Conservation (phyloP, 2,888 invertebrate genomes). For the Actias luna region DNA sequence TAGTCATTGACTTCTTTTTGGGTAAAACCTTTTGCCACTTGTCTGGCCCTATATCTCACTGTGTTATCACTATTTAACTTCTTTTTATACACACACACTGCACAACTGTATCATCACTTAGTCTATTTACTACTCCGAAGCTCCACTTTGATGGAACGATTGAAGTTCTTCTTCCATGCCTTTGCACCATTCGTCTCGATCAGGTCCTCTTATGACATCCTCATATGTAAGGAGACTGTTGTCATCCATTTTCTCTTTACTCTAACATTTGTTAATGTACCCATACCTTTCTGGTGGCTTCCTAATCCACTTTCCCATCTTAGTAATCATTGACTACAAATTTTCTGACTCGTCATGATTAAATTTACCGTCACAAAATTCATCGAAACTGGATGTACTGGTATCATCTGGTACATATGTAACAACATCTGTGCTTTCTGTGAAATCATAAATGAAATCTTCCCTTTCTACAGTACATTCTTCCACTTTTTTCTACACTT, state of each 20-base stretch:
- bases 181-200: not conserved
- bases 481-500: too few relatives aligned
- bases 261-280: not conserved
- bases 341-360: too few relatives aligned
- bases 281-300: not conserved
- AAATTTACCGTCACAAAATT: too few relatives aligned
- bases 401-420: too few relatives aligned
- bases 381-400: too few relatives aligned
- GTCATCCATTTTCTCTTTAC: not conserved
- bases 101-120: not conserved
- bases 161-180: conserved; percentile 8
- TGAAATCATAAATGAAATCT: too few relatives aligned
- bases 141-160: conserved; percentile 11
- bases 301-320: not conserved
- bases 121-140: conserved; percentile 6
- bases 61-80: conserved; percentile 11
- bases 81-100: conserved; percentile 18
- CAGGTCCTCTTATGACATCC: conserved; percentile 6
- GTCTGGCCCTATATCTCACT: conserved; percentile 16
- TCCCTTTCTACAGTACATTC: too few relatives aligned
- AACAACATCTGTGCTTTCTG: not conserved
- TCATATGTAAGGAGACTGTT: not conserved
- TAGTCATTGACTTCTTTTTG: too few relatives aligned
- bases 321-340: not conserved
- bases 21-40: too few relatives aligned